Evolutionary conservation across 2,113 vertebrate genomes (phyloP), one percentile per base, ranked within the genome.

Genomic region (Oxyura jamaicensis): DNA sequence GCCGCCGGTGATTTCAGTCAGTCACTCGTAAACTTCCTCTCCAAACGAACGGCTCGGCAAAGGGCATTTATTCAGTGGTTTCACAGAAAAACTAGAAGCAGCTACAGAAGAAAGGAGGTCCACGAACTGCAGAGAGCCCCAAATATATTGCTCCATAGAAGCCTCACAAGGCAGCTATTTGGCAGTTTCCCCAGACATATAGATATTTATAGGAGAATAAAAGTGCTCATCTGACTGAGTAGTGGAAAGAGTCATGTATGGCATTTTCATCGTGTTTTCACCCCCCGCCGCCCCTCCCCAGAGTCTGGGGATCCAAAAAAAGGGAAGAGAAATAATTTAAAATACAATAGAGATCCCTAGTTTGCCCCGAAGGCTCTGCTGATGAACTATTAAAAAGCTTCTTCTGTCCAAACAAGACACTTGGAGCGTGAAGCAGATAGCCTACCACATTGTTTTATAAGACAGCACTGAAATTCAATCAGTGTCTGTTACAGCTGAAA

Each of bases 191-290:
- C 91, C 92, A 91, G 92, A 87, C 88, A 16, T 80, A 95, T 21
- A 92, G 86, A 93, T 96, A 96, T 96, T 96, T 94, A 96, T 94
- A 96, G 91, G 92, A 94, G 92, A 96, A 96, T 94, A 93, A 93
- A 96, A 93, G 71, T 55, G 63, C 81, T 96, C 74, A 69, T 97
- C 88, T 67, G 42, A 91, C 68, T 65, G 74, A 96, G 92, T 39
- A 96, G 91, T 96, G 94, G 92, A 88, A 95, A 93, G 86, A 97
- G 86, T 93, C 91, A 77, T 76, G 91, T 79, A 93, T 88, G 91
- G 89, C 92, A 96, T 97, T 96, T 95, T 71, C 95, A 89, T 91
- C 89, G 4, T 58, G 84, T 89, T 87, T 92, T 82, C 89, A 73
- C 48, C 66, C 73, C 25, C 19, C 11, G 0, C 25, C 3, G 2